Evolutionary conservation across 1,140 invertebrate species (phyloP).

Genomic region (Globodera rostochiensis): DNA sequence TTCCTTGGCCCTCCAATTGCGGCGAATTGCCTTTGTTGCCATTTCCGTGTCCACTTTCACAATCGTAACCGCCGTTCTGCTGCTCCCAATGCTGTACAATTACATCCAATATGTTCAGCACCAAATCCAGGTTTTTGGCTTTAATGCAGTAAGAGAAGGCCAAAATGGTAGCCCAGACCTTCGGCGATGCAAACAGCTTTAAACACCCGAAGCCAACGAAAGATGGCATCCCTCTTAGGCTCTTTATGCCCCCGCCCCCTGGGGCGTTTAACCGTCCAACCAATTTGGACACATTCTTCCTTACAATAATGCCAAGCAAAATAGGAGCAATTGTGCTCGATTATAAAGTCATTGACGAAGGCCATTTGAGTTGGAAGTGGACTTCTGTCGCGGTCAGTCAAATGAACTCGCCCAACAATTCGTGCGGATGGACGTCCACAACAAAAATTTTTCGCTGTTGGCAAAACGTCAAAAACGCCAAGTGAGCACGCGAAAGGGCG

Average conservation of each 20-base stretch:
- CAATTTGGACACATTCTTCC: too few species aligned
- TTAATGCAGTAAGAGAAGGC: too few species aligned
- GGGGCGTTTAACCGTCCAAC: too few species aligned
- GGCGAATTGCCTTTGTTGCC: constrained; percentile 50
- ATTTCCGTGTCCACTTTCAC: constrained; percentile 55
- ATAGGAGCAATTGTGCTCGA: too few species aligned
- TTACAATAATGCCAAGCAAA: too few species aligned
- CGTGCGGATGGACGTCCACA: neutral
- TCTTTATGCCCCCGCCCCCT: too few species aligned
- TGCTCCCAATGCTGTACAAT: constrained; percentile 59
- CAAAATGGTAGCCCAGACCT: too few species aligned
- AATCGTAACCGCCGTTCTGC: constrained; percentile 53
- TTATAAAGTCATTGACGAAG: too few species aligned
- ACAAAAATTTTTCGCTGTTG: neutral
- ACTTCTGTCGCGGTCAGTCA: constrained; percentile 25
- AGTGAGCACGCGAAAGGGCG: constrained; percentile 1
- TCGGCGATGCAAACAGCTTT: too few species aligned
- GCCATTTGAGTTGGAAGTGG: constrained; percentile 18
- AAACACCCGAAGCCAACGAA: too few species aligned
- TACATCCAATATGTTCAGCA: constrained; percentile 61
- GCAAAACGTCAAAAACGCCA: neutral
- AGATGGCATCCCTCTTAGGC: too few species aligned
- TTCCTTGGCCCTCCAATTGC: constrained; percentile 18
- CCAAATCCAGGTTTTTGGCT: constrained; percentile 38
- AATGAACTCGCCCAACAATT: constrained; percentile 13